Conservation (phyloP, 2,113 vertebrate species). For the Bos javanicus region DNA sequence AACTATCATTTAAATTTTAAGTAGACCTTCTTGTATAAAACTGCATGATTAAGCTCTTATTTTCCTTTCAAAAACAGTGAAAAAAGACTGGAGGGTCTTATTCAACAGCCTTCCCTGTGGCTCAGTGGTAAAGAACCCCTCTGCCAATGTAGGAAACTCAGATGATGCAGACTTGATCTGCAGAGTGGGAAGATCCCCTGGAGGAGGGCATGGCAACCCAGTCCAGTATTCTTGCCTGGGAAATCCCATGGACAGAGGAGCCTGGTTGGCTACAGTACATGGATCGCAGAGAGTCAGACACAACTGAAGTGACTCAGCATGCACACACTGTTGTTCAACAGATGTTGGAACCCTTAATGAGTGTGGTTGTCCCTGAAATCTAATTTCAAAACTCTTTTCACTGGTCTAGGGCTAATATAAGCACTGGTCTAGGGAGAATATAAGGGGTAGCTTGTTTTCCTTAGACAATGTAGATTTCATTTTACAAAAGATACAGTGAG, state of each 20-base stretch:
- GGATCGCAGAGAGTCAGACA: neutral
- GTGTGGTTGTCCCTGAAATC: neutral
- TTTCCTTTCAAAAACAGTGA: neutral
- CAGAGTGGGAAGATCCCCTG: neutral
- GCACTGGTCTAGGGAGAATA: neutral
- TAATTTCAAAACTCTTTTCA: neutral
- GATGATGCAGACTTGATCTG: neutral
- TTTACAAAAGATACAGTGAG: neutral
- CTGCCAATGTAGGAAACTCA: neutral
- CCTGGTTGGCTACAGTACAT: neutral
- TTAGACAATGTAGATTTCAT: neutral
- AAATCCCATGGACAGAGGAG: neutral
- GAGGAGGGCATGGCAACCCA: neutral
- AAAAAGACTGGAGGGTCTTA: neutral
- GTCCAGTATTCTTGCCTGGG: neutral
- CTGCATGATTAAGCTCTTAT: neutral
- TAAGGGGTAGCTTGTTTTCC: neutral
- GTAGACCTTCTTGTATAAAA: neutral
- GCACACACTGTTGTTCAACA: neutral
- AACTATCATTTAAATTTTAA: neutral
- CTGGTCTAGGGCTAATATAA: neutral
- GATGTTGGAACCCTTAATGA: neutral
- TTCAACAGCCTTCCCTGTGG: neutral
- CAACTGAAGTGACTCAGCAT: fast-evolving
- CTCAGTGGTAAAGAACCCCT: neutral